phyloP scores from a whole-genome alignment of 2,797 vertebrate genomes.

The Otolemur crassicaudatus region DNA sequence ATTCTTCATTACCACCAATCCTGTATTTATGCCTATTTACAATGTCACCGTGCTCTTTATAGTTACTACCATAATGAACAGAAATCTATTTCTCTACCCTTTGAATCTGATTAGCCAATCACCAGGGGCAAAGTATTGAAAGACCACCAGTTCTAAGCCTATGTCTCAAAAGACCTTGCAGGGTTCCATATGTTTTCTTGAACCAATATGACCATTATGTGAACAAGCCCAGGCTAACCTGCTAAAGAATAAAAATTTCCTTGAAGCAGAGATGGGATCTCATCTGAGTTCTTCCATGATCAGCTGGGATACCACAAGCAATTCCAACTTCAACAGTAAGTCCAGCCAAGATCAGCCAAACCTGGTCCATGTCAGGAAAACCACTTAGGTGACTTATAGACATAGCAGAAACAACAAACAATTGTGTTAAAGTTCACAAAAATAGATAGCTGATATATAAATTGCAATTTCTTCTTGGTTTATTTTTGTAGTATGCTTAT shows the following conservation, averaged over 20 bases:
- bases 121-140: not conserved
- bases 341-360: not conserved
- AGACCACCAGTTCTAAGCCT: not conserved
- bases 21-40: not conserved
- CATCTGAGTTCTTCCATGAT: not conserved
- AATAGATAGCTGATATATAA: not conserved
- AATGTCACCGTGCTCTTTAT: not conserved
- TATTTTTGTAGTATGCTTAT: not conserved
- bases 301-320: not conserved
- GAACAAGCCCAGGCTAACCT: not conserved
- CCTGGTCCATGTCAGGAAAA: not conserved
- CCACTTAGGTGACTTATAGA: not conserved
- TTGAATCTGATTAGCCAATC: not conserved
- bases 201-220: not conserved
- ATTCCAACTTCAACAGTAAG: not conserved
- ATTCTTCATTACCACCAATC: not conserved
- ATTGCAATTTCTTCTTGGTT: not conserved
- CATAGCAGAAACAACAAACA: not conserved
- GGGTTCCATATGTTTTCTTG: not conserved
- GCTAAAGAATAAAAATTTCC: not conserved
- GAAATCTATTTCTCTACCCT: not conserved
- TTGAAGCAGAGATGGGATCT: not conserved
- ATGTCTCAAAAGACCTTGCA: not conserved
- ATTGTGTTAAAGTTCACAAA: not conserved
- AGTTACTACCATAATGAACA: not conserved